Conservation (phyloP, 2,888 invertebrate species). For the Dendrolimus houi region DNA sequence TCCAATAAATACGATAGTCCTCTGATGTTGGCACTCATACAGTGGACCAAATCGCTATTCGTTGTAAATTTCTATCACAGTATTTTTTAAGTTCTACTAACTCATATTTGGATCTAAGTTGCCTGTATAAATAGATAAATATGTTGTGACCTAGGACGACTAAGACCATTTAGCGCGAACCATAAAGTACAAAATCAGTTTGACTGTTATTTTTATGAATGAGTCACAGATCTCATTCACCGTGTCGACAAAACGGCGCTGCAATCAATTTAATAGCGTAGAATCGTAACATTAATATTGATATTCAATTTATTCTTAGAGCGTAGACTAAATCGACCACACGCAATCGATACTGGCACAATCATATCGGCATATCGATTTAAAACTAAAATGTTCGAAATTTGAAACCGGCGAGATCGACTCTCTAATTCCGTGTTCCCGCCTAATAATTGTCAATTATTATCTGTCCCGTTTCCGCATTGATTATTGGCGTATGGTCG, state of each 20-base stretch:
- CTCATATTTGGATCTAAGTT: too few species aligned
- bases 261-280: constrained; percentile 61
- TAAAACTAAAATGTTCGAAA: constrained; percentile 73
- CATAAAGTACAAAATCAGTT: too few species aligned
- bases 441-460: constrained; percentile 72
- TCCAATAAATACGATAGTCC: too few species aligned
- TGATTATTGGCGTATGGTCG: constrained; percentile 12
- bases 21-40: too few species aligned
- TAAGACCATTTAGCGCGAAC: too few species aligned
- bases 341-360: constrained; percentile 42
- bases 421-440: constrained; percentile 74
- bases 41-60: too few species aligned
- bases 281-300: constrained; percentile 55
- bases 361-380: constrained; percentile 70
- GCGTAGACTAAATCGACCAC: constrained; percentile 59
- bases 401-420: constrained; percentile 62
- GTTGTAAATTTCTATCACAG: too few species aligned
- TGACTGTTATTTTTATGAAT: constrained; percentile 41
- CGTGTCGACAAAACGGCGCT: constrained; percentile 22
- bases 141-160: too few species aligned
- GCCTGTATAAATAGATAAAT: too few species aligned
- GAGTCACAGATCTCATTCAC: constrained; percentile 50
- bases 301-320: constrained; percentile 69
- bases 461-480: constrained; percentile 32
- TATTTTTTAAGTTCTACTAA: too few species aligned